Conservation (phyloP, 2,797 vertebrate genomes). For the Peromyscus melanophrys region DNA sequence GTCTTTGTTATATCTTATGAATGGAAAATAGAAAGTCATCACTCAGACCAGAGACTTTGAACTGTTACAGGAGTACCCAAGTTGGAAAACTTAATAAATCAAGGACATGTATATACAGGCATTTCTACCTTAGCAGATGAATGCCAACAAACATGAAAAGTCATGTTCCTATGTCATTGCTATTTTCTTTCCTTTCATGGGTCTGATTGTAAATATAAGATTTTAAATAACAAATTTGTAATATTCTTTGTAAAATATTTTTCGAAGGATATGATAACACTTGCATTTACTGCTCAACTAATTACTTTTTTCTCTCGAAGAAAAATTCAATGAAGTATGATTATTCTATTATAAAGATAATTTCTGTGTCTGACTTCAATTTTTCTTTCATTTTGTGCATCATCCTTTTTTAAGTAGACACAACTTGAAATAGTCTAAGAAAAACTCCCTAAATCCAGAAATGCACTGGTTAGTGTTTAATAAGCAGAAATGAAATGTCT, state of each 20-base stretch:
- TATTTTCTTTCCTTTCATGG: not conserved
- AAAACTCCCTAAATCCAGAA: not conserved
- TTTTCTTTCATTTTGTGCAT: not conserved
- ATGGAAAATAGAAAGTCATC: not conserved
- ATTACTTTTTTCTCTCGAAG: conserved; percentile 1
- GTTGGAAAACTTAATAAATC: not conserved
- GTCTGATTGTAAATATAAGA: conserved; percentile 5
- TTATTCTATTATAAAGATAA: not conserved
- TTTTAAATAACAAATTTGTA: conserved; percentile 36
- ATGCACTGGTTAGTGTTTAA: conserved; percentile 22
- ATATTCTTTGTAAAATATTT: not conserved
- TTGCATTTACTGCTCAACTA: not conserved
- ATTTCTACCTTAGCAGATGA: not conserved
- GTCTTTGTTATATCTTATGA: not conserved
- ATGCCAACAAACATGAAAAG: not conserved
- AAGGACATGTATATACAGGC: not conserved
- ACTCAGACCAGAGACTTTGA: not conserved
- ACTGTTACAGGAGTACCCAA: not conserved
- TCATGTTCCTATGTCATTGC: not conserved
- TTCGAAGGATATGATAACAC: conserved; percentile 34
- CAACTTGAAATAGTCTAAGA: not conserved
- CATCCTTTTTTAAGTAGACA: not conserved
- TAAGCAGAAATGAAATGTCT: not conserved
- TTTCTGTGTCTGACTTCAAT: not conserved
- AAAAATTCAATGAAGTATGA: conserved; percentile 25